Conservation (phyloP, 2,113 vertebrate genomes). For the Labeo catla region DNA sequence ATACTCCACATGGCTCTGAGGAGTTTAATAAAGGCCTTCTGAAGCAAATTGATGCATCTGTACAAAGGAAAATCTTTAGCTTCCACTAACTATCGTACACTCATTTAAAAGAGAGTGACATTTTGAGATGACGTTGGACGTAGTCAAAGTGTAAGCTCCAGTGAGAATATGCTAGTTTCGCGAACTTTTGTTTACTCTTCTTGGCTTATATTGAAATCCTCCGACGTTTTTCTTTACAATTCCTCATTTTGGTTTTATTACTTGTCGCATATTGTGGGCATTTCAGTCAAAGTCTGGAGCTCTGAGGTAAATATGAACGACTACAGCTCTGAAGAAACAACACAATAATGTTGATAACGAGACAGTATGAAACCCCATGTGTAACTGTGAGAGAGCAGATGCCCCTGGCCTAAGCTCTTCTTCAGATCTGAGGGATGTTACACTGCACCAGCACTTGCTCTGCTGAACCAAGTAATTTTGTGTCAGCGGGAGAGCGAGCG, state of each 20-base stretch:
- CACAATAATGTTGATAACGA: not conserved
- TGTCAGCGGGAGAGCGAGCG: slow-evolving; percentile 64
- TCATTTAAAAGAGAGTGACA: too few relatives aligned
- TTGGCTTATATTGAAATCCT: too few relatives aligned
- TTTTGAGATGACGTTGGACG: too few relatives aligned
- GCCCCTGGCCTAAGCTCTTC: slow-evolving; percentile 55
- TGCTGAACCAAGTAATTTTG: slow-evolving; percentile 71
- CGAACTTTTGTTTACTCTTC: too few relatives aligned
- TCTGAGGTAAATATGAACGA: not conserved
- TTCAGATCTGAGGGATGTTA: slow-evolving; percentile 46
- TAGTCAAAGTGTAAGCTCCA: too few relatives aligned
- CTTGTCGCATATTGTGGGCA: not conserved
- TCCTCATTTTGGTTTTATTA: not conserved
- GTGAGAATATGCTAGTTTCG: too few relatives aligned
- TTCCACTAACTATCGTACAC: too few relatives aligned
- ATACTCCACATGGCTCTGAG: too few relatives aligned
- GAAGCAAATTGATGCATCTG: too few relatives aligned
- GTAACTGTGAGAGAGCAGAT: slow-evolving; percentile 54
- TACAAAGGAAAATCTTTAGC: too few relatives aligned
- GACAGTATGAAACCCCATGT: not conserved
- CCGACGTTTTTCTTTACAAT: too few relatives aligned
- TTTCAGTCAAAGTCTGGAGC: not conserved
- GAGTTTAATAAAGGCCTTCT: too few relatives aligned
- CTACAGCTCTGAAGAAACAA: not conserved
- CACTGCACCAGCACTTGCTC: slow-evolving; percentile 58